These are phyloP conservation scores for Bungarus multicinctus DNA, from an alignment of 2,113 vertebrate genomes.

Conservation along the genomic window DNA sequence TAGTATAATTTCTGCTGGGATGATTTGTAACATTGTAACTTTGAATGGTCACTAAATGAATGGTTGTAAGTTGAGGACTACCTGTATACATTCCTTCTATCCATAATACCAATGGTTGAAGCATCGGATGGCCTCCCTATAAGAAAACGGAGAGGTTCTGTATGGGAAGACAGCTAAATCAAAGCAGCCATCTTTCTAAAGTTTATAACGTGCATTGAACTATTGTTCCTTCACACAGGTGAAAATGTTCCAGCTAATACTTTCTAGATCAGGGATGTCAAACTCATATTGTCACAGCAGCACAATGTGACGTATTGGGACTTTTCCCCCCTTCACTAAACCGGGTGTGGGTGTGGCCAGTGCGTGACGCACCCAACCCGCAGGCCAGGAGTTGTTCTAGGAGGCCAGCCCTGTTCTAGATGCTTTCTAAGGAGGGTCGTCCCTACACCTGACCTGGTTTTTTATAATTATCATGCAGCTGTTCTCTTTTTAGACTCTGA, in stretches of 20 bases:
- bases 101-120: background rate
- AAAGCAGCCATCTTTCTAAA: background rate
- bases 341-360: too few relatives aligned
- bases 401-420: too few relatives aligned
- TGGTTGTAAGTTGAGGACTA: too few relatives aligned
- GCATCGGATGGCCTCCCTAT: background rate
- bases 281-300: too few relatives aligned
- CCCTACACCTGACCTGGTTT: background rate
- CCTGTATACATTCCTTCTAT: background rate
- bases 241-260: background rate
- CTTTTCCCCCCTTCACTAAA: too few relatives aligned
- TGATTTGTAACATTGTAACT: too few relatives aligned
- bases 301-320: too few relatives aligned
- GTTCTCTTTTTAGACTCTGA: background rate
- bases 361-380: too few relatives aligned
- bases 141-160: background rate
- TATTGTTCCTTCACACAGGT: background rate
- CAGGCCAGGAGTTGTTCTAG: too few relatives aligned
- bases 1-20: too few relatives aligned
- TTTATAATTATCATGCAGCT: background rate
- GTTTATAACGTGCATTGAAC: background rate
- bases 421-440: background rate
- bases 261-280: background rate
- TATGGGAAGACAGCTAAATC: background rate
- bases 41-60: too few relatives aligned